A percentile compares a stretch with the other conserved stretches of the same genome.
Conservation (phyloP, 2,797 vertebrate genomes). For the Danio choprae region DNA sequence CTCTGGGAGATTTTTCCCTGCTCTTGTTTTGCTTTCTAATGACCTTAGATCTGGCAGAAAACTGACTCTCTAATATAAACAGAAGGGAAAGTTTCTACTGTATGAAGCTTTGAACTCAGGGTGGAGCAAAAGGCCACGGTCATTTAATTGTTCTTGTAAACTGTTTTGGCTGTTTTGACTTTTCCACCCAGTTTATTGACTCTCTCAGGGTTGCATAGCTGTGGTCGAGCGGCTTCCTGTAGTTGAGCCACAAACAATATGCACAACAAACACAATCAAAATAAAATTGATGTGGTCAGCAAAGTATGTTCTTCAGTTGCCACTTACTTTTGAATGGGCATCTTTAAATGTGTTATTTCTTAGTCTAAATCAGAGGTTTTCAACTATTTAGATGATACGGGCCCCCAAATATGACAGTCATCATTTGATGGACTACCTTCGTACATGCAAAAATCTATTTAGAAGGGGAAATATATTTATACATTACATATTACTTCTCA, state of each 20-base stretch:
- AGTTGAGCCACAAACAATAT: conserved; percentile 11
- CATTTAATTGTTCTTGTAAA: conserved; percentile 38
- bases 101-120: conserved; percentile 47
- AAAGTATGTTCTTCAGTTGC: conserved; percentile 2
- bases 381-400: too few species aligned
- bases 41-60: conserved; percentile 14
- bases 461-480: too few species aligned
- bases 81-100: conserved; percentile 33
- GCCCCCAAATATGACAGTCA: too few species aligned
- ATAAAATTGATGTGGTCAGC: conserved; percentile 9
- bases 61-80: conserved; percentile 32
- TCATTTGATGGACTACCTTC: too few species aligned
- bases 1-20: conserved; percentile 23
- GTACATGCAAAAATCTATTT: too few species aligned
- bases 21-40: conserved; percentile 41
- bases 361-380: background rate
- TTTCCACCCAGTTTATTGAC: conserved; percentile 12
- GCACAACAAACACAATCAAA: conserved; percentile 20
- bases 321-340: background rate
- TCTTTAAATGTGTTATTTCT: background rate
- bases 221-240: conserved; percentile 45
- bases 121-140: conserved; percentile 22
- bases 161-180: background rate
- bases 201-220: conserved; percentile 23
- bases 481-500: too few species aligned